phyloP scores from a whole-genome alignment of 2,113 vertebrate species.

The Aviceda subcristata region DNA sequence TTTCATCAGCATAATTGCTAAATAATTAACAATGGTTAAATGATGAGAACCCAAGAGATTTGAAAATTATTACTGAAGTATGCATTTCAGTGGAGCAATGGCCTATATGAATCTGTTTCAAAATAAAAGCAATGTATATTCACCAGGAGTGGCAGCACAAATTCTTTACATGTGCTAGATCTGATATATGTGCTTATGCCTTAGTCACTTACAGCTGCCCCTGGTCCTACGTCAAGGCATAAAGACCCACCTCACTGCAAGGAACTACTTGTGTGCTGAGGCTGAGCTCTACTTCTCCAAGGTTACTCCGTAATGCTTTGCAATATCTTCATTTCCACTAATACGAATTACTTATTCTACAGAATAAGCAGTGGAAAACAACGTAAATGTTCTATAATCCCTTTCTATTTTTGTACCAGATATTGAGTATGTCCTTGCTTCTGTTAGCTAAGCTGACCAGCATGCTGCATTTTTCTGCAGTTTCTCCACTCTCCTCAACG shows the following conservation, averaged over 20 bases:
- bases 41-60: slow-evolving; percentile 58
- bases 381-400: not conserved
- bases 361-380: not conserved
- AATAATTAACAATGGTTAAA: slow-evolving; percentile 72
- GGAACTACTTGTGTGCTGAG: not conserved
- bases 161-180: not conserved
- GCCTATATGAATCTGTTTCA: slow-evolving; percentile 36
- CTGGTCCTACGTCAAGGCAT: not conserved
- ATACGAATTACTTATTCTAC: not conserved
- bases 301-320: not conserved
- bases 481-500: not conserved
- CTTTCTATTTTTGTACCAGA: not conserved
- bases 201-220: not conserved
- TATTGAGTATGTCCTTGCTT: not conserved
- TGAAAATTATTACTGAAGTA: slow-evolving; percentile 55
- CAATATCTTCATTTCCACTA: not conserved
- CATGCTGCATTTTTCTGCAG: not conserved
- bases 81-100: slow-evolving; percentile 17
- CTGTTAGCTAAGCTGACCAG: not conserved
- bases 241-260: not conserved
- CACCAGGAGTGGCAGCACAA: not conserved
- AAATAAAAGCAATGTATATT: not conserved
- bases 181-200: not conserved
- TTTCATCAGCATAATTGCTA: slow-evolving; percentile 70
- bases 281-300: not conserved